Evolutionary conservation across 92 coral and sea anemone species (phyloP).

Genomic region (Desmophyllum pertusum): DNA sequence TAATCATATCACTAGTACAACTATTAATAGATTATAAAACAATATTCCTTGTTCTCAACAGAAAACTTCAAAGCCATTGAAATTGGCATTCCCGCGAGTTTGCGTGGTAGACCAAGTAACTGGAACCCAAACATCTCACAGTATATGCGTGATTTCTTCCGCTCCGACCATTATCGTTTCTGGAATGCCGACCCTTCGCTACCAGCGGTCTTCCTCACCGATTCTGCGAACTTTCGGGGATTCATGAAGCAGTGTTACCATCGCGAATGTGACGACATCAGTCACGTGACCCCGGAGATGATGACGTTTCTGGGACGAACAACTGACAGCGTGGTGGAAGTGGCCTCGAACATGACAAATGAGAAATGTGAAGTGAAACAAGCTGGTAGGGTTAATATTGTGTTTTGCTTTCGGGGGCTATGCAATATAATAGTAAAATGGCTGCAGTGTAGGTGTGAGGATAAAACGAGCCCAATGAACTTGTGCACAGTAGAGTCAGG

Average conservation of each 20-base stretch:
- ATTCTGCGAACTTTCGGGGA: slow-evolving; percentile 66
- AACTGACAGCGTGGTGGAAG: slow-evolving; percentile 39
- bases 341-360: slow-evolving; percentile 29
- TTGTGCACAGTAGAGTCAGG: too few relatives aligned
- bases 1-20: too few relatives aligned
- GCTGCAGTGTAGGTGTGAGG: too few relatives aligned
- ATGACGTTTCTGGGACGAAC: slow-evolving; percentile 48
- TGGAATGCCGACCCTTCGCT: slow-evolving; percentile 63
- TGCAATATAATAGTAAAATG: too few relatives aligned
- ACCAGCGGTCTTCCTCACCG: slow-evolving; percentile 61
- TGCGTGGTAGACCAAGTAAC: background rate
- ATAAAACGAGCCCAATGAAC: too few relatives aligned
- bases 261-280: slow-evolving; percentile 54
- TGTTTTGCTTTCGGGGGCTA: too few relatives aligned
- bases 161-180: slow-evolving; percentile 64
- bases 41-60: background rate
- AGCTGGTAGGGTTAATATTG: background rate
- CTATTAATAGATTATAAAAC: background rate
- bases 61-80: background rate
- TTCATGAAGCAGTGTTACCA: slow-evolving; percentile 71
- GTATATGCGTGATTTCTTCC: background rate
- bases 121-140: background rate
- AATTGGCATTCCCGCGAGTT: background rate
- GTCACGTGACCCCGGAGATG: slow-evolving; percentile 52
- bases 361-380: slow-evolving; percentile 24